phyloP scores from a whole-genome alignment of 2,113 vertebrate species.

The Oryzias curvinotus region DNA sequence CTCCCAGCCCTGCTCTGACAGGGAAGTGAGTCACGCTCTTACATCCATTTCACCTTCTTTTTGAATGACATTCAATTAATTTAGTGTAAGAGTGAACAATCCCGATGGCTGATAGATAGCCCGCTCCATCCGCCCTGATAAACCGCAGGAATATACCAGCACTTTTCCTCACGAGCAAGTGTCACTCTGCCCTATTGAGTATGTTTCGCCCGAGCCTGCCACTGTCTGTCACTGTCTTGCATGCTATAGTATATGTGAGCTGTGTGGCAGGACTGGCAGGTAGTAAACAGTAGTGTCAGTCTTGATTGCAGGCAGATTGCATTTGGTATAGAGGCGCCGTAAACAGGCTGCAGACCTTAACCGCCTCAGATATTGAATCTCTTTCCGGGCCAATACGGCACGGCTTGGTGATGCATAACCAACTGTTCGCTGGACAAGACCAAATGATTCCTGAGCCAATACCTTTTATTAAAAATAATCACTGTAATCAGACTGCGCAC shows the following conservation, averaged over 20 bases:
- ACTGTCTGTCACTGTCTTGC: slow-evolving; percentile 55
- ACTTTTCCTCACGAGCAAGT: slow-evolving; percentile 60
- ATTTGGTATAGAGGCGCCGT: slow-evolving; percentile 37
- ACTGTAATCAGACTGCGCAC: slow-evolving; percentile 71
- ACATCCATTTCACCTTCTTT: slow-evolving; percentile 58
- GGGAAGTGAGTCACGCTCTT: slow-evolving; percentile 54
- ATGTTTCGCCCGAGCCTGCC: slow-evolving; percentile 50
- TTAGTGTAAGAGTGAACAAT: slow-evolving; percentile 55
- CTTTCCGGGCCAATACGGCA: slow-evolving; percentile 29
- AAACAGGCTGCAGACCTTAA: slow-evolving; percentile 32
- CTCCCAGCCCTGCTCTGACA: slow-evolving; percentile 32
- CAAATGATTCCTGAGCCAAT: slow-evolving; percentile 66
- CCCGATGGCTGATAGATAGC: slow-evolving; percentile 59
- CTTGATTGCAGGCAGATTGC: slow-evolving; percentile 65
- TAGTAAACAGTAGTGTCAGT: slow-evolving; percentile 63
- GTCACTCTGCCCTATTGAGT: slow-evolving; percentile 62
- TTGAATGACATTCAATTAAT: slow-evolving; percentile 75
- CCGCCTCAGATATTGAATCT: slow-evolving; percentile 52
- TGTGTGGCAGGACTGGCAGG: slow-evolving; percentile 33
- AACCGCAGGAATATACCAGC: slow-evolving; percentile 55
- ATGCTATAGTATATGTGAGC: slow-evolving; percentile 28
- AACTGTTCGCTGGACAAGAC: slow-evolving; percentile 53
- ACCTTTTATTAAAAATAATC: slow-evolving; percentile 77
- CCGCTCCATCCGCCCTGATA: slow-evolving; percentile 54
- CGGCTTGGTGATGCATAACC: slow-evolving; percentile 40